These are phyloP conservation scores for Rhingia rostrata DNA, from an alignment of 2,888 invertebrate genomes.

Conservation along the genomic window DNA sequence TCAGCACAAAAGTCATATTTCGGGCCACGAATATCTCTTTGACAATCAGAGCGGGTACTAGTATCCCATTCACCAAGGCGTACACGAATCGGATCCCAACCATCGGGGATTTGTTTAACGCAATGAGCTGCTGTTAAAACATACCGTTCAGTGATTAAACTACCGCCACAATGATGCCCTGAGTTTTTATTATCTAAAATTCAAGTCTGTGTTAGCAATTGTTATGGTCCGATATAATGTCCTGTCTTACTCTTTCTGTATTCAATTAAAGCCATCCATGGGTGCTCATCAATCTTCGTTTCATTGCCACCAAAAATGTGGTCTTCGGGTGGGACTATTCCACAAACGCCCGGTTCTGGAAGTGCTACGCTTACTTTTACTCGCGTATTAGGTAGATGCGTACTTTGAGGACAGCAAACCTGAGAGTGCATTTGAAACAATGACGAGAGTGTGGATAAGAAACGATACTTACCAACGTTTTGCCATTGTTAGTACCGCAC, in stretches of 20 bases:
- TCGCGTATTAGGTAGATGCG: conserved; percentile 19
- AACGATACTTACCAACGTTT: conserved; percentile 85
- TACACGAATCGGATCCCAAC: conserved; percentile 84
- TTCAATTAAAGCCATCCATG: conserved; percentile 84
- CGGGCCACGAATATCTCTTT: conserved; percentile 75
- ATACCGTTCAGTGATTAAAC: conserved; percentile 86
- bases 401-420: conserved; percentile 80
- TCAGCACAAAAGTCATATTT: conserved; percentile 84
- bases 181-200: background rate
- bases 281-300: conserved; percentile 87
- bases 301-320: conserved; percentile 86
- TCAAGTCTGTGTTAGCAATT: too few species aligned
- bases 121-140: conserved; percentile 91
- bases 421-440: conserved; percentile 35
- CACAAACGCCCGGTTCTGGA: conserved; percentile 84
- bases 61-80: conserved; percentile 83
- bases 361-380: conserved; percentile 66
- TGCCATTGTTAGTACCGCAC: conserved; percentile 86
- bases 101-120: conserved; percentile 86
- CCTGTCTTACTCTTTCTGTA: conserved; percentile 82
- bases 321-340: conserved; percentile 83
- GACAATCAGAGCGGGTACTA: conserved; percentile 78
- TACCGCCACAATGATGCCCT: conserved; percentile 89
- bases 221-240: too few species aligned
- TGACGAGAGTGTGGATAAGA: background rate